phyloP scores from a whole-genome alignment of 1,140 invertebrate genomes.

The Hypsibius dujardini region DNA sequence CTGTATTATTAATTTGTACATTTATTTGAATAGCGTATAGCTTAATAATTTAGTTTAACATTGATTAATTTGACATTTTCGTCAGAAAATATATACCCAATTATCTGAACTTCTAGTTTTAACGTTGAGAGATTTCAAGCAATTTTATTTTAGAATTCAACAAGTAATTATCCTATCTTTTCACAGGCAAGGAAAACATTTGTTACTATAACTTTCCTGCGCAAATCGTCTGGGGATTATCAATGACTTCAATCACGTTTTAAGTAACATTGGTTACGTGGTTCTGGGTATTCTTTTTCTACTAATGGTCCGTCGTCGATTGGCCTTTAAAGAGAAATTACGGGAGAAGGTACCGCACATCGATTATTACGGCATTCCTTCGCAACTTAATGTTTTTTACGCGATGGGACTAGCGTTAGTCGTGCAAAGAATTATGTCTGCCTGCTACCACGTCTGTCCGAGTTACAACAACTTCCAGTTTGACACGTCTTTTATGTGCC shows the following conservation, averaged over 20 bases:
- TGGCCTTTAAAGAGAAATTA: background rate
- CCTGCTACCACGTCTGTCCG: conserved; percentile 3
- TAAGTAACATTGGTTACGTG: conserved; percentile 73
- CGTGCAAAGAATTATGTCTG: background rate
- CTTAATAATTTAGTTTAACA: no score
- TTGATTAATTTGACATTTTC: no score
- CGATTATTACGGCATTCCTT: background rate
- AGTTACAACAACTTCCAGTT: background rate
- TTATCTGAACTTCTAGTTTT: no score
- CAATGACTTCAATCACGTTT: conserved; percentile 70
- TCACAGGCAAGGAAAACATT: conserved; percentile 69
- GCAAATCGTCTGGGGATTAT: conserved; percentile 53
- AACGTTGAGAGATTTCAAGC: no score
- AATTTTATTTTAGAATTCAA: no score
- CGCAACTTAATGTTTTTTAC: background rate
- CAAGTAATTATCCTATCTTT: no score
- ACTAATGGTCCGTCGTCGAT: conserved; percentile 27
- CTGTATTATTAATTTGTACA: no score
- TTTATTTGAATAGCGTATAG: no score
- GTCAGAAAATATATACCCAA: no score
- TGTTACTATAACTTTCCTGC: conserved; percentile 86
- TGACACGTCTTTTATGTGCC: conserved; percentile 76
- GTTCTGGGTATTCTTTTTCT: conserved; percentile 49
- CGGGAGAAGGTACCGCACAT: background rate
- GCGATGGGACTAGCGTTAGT: background rate